Conservation (phyloP, 37 sponge, comb jelly and placozoan species). For the Ianthella basta region DNA sequence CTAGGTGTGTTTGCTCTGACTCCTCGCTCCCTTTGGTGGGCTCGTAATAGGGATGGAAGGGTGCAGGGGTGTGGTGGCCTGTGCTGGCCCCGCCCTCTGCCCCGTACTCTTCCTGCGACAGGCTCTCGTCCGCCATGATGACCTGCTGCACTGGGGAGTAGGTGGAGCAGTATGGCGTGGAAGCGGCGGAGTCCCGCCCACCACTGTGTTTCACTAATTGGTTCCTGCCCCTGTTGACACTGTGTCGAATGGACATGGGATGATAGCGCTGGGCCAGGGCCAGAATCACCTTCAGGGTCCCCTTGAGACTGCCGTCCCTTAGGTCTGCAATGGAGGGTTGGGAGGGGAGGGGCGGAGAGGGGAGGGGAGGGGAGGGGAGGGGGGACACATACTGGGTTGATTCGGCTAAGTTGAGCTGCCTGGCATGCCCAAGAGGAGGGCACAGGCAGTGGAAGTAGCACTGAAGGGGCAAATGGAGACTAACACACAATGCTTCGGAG, state of each 20-base stretch:
- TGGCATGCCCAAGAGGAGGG: no score
- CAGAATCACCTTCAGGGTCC: conserved; percentile 65
- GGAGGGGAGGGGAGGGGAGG: neutral
- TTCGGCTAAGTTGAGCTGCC: no score
- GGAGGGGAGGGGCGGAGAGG: neutral
- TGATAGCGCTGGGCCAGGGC: conserved; percentile 78
- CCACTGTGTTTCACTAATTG: neutral
- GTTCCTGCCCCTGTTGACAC: conserved; percentile 40
- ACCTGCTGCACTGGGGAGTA: neutral
- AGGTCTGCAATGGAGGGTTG: conserved; percentile 47
- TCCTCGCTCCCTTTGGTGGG: neutral
- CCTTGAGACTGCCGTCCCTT: conserved; percentile 62
- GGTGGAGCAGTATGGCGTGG: neutral
- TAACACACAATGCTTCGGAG: no score
- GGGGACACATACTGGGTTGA: no score
- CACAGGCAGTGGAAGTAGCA: no score
- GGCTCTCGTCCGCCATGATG: no score
- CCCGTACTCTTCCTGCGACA: no score
- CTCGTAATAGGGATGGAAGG: conserved; percentile 25
- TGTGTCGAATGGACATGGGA: conserved; percentile 34
- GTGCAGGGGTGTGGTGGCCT: neutral
- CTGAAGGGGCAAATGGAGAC: no score
- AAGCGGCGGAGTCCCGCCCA: neutral
- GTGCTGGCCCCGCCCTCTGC: neutral
- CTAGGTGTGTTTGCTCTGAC: no score